Base-by-base conservation (phyloP, 2,888 invertebrate species). In the Leucophora obtusa region DNA sequence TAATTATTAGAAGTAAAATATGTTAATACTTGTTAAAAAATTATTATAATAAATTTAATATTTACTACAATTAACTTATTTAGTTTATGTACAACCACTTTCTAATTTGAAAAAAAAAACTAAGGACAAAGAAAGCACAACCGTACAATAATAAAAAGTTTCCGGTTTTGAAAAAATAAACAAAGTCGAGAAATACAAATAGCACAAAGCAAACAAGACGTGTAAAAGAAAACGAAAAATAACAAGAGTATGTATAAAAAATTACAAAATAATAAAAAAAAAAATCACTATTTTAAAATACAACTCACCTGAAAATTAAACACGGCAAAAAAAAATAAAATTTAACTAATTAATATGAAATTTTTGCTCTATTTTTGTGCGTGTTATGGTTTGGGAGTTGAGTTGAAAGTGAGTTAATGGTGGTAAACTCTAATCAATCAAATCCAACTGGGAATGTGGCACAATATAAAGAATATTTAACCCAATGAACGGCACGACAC, bases 241-340 rank as follows among this genome's bases (percentile, higher is more conserved):
- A 35, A 54, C 53, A 24, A 54, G 43, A 21, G 17, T 4, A 33
- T 7, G 8, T 11, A 21, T 21, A 56, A 53, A 21, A 50, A 54
- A 62, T 54, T n/a, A 47, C n/a, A 14, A 14, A 47, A 47, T 7
- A 14, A 47, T 14, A 14, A 6, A 47, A n/a, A n/a, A n/a, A 47
- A n/a, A 6, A n/a, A n/a, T n/a, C 1, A 14, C 14, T 43, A 14
- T 6, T 47, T 47, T n/a, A 47, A 38, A 38, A n/a, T 47, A 11
- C 6, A 73, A 81, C 81, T 81, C 66, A 81, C 81, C 81, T 81
- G 77, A 60, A 59, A 28, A 54, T 15, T 54, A 63, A 38, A 66
- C 56, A 70, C 75, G 47, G 71, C 65, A 66, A 66, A 54, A 76
- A n/a, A 50, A 43, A 56, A n/a, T 35, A 38, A 66, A 71, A 63